These are phyloP conservation scores for Decapterus maruadsi DNA, from an alignment of 2,797 vertebrate species.

Conservation along the genomic window DNA sequence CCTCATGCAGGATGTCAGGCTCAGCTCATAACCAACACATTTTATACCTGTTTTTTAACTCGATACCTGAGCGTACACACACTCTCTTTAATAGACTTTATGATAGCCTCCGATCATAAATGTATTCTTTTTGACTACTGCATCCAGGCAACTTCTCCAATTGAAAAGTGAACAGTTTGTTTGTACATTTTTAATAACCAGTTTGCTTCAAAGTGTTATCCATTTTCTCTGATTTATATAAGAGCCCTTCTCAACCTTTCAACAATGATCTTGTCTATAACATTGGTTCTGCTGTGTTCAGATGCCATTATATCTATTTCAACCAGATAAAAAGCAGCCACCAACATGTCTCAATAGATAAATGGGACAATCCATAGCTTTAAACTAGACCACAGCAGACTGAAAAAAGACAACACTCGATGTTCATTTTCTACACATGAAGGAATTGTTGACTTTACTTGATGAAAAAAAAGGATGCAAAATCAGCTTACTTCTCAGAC, in stretches of 20 bases:
- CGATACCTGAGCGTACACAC: not conserved
- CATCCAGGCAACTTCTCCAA: not conserved
- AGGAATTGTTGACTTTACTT: not conserved
- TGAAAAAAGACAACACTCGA: not conserved
- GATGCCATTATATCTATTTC: not conserved
- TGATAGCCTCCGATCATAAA: not conserved
- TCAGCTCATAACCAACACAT: not conserved
- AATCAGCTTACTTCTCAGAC: not conserved
- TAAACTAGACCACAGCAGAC: not conserved
- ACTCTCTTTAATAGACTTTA: not conserved
- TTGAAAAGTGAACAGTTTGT: not conserved
- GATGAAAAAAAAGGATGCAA: not conserved
- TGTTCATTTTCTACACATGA: not conserved
- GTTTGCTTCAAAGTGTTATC: not conserved
- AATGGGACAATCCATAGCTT: not conserved
- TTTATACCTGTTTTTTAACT: no score
- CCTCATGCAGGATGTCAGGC: no score
- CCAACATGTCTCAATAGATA: not conserved
- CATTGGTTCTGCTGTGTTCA: not conserved
- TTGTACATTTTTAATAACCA: not conserved
- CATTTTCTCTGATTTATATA: no score
- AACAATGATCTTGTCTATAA: not conserved
- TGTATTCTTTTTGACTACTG: not conserved
- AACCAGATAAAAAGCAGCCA: not conserved
- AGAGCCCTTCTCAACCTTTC: not conserved